Evolutionary conservation across 2,888 invertebrate genomes (phyloP), one percentile per base, ranked within the genome.

Genomic region (Phrixothrix hirtus): DNA sequence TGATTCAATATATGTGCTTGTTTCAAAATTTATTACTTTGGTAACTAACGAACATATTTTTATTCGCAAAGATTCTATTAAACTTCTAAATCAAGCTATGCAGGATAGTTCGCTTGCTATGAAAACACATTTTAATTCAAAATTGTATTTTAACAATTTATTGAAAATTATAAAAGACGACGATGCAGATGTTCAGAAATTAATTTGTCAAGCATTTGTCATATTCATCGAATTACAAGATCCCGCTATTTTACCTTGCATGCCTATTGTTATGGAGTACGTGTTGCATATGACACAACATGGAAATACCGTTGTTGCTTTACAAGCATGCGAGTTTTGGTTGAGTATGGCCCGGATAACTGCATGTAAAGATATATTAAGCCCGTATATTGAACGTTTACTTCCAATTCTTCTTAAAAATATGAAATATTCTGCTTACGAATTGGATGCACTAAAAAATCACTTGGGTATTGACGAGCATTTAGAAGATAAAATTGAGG

Each of bases 161-260:
- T 97, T 98, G 75, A 89, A 89, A 71, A 80, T 97, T 69, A 95
- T 96, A 13, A 86, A 88, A 52, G 97, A 97, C 74, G 92, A 95
- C 64, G 95, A 98, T 75, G 83, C 90, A 14, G 97, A 98, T 77
- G 95, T 99, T 5, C 85, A 96, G 61, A 96, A 96, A 79, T 94
- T 98, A 81, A 92, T 99, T 38, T 99, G 99, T 75, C 87, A 96
- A 72, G 96, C n/a, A n/a, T n/a, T n/a, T n/a, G n/a, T n/a, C n/a
- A n/a, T n/a, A n/a, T n/a, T n/a, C n/a, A n/a, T n/a, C n/a, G n/a
- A n/a, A n/a, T n/a, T n/a, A n/a, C n/a, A n/a, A n/a, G n/a, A n/a
- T n/a, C n/a, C n/a, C n/a, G n/a, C n/a, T n/a, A n/a, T n/a, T n/a
- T n/a, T n/a, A n/a, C n/a, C n/a, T n/a, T n/a, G n/a, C n/a, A n/a